These are phyloP conservation scores for Gari tellinella DNA, from an alignment of 2,888 invertebrate species.

Conservation along the genomic window DNA sequence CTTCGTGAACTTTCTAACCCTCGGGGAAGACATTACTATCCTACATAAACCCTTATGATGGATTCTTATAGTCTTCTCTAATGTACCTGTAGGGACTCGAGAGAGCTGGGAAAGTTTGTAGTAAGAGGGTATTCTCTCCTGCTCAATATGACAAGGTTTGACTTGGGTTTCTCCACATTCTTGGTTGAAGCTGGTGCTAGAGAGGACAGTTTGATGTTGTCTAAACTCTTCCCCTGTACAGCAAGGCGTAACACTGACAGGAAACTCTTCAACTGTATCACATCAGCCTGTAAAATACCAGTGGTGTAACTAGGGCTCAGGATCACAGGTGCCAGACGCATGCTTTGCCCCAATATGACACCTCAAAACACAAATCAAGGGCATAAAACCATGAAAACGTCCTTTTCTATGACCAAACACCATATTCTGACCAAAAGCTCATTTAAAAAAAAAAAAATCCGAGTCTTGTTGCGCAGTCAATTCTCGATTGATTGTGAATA, in stretches of 20 bases:
- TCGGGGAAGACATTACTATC: too few relatives aligned
- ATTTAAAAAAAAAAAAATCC: too few relatives aligned
- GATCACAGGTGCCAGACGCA: not conserved
- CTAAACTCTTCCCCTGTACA: conserved; percentile 70
- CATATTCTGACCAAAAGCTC: too few relatives aligned
- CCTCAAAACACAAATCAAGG: too few relatives aligned
- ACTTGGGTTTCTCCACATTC: conserved; percentile 78
- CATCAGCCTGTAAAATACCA: conserved; percentile 79
- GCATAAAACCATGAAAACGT: too few relatives aligned
- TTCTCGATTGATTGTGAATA: too few relatives aligned
- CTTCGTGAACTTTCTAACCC: too few relatives aligned
- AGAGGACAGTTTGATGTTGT: conserved; percentile 72
- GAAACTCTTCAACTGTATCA: conserved; percentile 79
- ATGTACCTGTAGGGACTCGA: conserved; percentile 72
- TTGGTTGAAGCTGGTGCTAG: conserved; percentile 77
- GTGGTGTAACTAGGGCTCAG: not conserved
- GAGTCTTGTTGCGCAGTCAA: too few relatives aligned
- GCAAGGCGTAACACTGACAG: conserved; percentile 73
- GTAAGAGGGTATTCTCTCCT: conserved; percentile 81
- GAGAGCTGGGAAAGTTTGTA: conserved; percentile 75
- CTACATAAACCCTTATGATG: too few relatives aligned
- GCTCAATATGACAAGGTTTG: conserved; percentile 67
- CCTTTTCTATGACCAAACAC: too few relatives aligned
- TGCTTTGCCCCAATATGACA: too few relatives aligned
- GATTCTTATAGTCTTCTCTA: too few relatives aligned